Evolutionary conservation across 1,140 invertebrate species (phyloP).

Genomic region (Lepidurus packardi): DNA sequence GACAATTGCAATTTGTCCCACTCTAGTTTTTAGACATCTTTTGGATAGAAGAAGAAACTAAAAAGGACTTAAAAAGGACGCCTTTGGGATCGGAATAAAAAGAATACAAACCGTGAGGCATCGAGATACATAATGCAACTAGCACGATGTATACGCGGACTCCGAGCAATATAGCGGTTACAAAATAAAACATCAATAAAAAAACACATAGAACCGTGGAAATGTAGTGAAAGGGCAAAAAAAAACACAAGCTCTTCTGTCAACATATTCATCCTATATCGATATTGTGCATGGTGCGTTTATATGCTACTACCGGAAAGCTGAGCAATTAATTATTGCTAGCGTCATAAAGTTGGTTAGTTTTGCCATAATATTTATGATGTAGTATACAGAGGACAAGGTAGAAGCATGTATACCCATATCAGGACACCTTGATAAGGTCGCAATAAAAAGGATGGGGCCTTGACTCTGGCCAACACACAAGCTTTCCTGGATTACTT

Average conservation of each 20-base stretch:
- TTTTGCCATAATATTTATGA: background rate
- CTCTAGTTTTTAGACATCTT: background rate
- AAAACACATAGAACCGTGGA: no score
- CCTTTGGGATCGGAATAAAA: background rate
- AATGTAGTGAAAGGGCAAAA: background rate
- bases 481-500: background rate
- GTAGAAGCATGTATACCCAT: background rate
- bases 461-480: background rate
- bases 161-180: no score
- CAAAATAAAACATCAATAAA: no score
- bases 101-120: background rate
- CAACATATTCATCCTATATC: background rate
- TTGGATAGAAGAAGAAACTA: background rate
- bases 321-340: conserved; percentile 2
- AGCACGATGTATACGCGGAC: background rate
- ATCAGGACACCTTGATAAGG: conserved; percentile 21
- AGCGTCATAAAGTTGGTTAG: background rate
- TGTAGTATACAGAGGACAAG: no score
- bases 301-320: background rate
- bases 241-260: background rate
- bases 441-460: background rate
- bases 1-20: background rate
- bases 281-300: background rate
- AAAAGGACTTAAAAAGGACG: background rate
- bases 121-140: conserved; percentile 7